Conservation (phyloP, 64 coral and sea anemone species). For the Platygyra sinensis region DNA sequence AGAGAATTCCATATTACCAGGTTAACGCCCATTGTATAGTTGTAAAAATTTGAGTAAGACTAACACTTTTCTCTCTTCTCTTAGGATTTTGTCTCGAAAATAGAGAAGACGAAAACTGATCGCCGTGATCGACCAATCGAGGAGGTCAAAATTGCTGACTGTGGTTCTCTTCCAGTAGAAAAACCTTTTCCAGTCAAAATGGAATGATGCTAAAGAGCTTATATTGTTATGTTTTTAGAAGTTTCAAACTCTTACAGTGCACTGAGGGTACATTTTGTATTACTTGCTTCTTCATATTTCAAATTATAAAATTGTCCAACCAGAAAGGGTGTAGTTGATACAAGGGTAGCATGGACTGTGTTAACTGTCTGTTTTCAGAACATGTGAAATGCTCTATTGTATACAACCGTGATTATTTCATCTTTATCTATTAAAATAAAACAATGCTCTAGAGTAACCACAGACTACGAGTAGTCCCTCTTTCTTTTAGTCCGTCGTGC, state of each 20-base stretch:
- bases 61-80: background rate
- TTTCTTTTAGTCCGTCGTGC: too few relatives aligned
- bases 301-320: background rate
- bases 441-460: too few relatives aligned
- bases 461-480: too few relatives aligned
- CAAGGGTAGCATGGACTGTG: background rate
- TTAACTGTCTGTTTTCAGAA: background rate
- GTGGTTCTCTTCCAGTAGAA: slow-evolving; percentile 69
- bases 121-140: slow-evolving; percentile 46
- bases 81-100: slow-evolving; percentile 75
- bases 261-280: background rate
- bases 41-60: background rate
- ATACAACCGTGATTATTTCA: background rate
- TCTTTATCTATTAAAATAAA: background rate
- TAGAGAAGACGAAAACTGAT: slow-evolving; percentile 66
- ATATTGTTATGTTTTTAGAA: background rate
- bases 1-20: too few relatives aligned
- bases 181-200: slow-evolving; percentile 60
- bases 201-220: background rate
- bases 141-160: slow-evolving; percentile 67
- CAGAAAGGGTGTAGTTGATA: background rate
- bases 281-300: background rate
- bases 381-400: background rate
- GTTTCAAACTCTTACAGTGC: background rate
- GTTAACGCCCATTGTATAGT: too few relatives aligned